Evolutionary conservation across 2,113 vertebrate species (phyloP), one percentile per base, ranked within the genome.

Genomic region (Tyto alba): DNA sequence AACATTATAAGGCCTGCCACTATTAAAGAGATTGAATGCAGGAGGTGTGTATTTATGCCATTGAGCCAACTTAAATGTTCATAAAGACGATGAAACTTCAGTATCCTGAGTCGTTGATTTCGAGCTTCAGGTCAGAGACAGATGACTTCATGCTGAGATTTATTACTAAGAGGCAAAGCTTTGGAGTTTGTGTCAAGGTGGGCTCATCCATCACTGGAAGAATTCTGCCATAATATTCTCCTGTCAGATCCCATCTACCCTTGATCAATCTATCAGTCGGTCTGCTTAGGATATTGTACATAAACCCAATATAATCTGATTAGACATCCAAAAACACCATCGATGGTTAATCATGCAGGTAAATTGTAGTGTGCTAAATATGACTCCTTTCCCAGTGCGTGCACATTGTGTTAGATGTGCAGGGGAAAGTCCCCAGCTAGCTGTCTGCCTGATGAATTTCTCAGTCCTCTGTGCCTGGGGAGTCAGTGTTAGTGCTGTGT

Each of bases 51-150:
- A 92, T 96, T 97, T 95, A 86, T 92, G 88, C 82, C 85, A 90
- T 68, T 81, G 83, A 98, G 90, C 79, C 92, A 71, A 96, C 92
- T 90, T 91, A 89, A 89, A 95, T 85, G 90, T 91, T 94, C 89
- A 94, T 91, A 95, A 96, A 95, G 93, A 95, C 76, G 73, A 95
- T 60, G 86, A 88, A 96, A 89, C 88, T 95, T 96, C 92, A 93
- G 96, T 88, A 96, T 72, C 76, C 62, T 26, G 64, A 84, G 93
- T 93, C 77, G 87, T 60, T 90, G 79, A 94, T 96, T 97, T 95
- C 17, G 1, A 97, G 96, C 94, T 96, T 97, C 90, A 94, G 97
- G 97, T 97, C 97, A 96, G 96, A 97, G 97, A 98, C 89, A 91
- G 97, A 97, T 95, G 94, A 84, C 95, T 96, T 96, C 88, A 72